A percentile compares a stretch with the other conserved stretches of the same genome.
Conservation (phyloP, 2,113 vertebrate genomes). For the Anseranas semipalmata region DNA sequence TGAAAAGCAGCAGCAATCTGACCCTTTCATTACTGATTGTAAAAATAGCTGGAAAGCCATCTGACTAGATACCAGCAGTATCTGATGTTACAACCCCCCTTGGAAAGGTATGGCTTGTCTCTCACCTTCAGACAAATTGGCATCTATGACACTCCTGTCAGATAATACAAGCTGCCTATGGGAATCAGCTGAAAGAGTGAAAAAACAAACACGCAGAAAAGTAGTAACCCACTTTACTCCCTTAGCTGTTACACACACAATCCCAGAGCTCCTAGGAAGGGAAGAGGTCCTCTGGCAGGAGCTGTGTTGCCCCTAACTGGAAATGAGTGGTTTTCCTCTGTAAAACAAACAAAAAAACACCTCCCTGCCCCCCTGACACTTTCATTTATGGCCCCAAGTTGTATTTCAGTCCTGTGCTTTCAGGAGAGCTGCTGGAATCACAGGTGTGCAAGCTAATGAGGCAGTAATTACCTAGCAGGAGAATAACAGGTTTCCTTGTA, state of each 20-base stretch:
- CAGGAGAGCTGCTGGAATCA: background rate
- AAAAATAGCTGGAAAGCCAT: background rate
- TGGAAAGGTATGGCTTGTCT: background rate
- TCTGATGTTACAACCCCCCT: background rate
- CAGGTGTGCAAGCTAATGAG: background rate
- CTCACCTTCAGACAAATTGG: background rate
- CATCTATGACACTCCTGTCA: background rate
- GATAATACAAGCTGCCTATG: background rate
- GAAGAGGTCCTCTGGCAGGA: background rate
- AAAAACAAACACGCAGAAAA: background rate
- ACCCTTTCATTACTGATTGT: background rate
- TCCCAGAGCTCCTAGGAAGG: background rate
- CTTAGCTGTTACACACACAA: background rate
- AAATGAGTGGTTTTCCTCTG: background rate
- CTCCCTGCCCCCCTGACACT: too few relatives aligned
- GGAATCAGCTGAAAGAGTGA: background rate
- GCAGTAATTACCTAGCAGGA: background rate
- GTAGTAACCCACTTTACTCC: background rate
- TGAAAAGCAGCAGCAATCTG: background rate
- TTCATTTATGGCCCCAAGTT: background rate
- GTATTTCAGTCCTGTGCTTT: background rate
- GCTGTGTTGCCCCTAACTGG: background rate
- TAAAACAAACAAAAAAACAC: background rate
- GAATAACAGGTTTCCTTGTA: background rate
- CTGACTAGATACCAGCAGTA: background rate